Evolutionary conservation across 2,113 vertebrate genomes (phyloP).

Genomic region (Piprites chloris): DNA sequence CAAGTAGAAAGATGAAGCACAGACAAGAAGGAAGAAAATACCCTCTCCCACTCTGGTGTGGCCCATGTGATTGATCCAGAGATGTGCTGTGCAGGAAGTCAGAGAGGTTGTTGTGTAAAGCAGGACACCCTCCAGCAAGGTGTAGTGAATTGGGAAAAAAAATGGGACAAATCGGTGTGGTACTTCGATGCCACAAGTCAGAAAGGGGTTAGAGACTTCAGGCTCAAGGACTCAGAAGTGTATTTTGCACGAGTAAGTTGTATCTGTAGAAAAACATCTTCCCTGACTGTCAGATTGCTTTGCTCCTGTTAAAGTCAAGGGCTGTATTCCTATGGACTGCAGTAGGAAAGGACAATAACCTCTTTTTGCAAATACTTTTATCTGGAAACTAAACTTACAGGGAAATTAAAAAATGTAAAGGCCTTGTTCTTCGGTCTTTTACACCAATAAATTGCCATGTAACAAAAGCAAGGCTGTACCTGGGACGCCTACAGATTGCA

Average conservation of each 20-base stretch:
- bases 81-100: not conserved
- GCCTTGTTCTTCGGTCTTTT: not conserved
- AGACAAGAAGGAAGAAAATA: not conserved
- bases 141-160: not conserved
- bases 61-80: rapidly evolving
- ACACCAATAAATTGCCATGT: not conserved
- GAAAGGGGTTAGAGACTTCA: not conserved
- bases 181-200: not conserved
- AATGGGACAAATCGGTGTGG: not conserved
- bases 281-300: not conserved
- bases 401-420: not conserved
- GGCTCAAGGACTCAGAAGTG: not conserved
- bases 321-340: not conserved
- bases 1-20: not conserved
- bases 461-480: not conserved
- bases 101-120: not conserved
- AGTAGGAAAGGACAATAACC: not conserved
- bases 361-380: not conserved
- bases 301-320: not conserved
- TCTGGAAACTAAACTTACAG: not conserved
- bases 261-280: not conserved
- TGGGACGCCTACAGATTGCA: not conserved
- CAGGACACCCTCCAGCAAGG: not conserved
- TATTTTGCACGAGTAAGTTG: not conserved
- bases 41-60: not conserved